A percentile compares a stretch with the other conserved stretches of the same genome.
Conservation (phyloP, 2,888 invertebrate species). For the Eupithecia vulgata region DNA sequence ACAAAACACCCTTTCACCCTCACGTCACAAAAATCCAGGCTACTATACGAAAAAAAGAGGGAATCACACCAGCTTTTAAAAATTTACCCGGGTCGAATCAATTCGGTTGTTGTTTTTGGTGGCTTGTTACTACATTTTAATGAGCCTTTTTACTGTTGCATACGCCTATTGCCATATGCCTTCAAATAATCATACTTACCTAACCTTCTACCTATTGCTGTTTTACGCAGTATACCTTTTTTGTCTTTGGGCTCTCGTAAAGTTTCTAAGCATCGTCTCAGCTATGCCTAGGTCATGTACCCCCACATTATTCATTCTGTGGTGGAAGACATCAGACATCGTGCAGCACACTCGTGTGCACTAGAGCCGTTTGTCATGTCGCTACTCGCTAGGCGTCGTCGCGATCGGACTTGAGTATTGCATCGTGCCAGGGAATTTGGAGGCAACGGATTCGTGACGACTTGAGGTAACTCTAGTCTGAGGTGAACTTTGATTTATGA, state of each 20-base stretch:
- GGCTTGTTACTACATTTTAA: too few species aligned
- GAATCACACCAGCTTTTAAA: too few species aligned
- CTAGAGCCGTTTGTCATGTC: constrained; percentile 42
- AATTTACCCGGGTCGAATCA: too few species aligned
- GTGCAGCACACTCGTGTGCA: constrained; percentile 40
- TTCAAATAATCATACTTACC: too few species aligned
- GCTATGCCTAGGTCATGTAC: background rate
- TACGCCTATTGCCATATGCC: too few species aligned
- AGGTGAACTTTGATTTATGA: constrained; percentile 1
- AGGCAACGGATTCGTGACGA: constrained; percentile 11
- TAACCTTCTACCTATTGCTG: background rate
- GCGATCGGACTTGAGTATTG: constrained; percentile 32
- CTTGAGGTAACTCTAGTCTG: constrained; percentile 7
- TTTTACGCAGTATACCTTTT: background rate
- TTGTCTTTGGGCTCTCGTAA: background rate
- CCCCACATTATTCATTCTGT: constrained; percentile 6
- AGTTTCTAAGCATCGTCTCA: background rate
- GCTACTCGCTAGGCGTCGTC: constrained; percentile 29
- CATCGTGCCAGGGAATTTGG: constrained; percentile 15
- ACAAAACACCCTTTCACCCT: too few species aligned
- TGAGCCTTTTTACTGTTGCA: too few species aligned
- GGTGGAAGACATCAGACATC: constrained; percentile 21
- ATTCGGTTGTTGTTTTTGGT: too few species aligned
- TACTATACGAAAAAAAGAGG: too few species aligned
- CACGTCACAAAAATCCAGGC: too few species aligned